These are phyloP conservation scores for Boleophthalmus pectinirostris DNA, from an alignment of 2,113 vertebrate genomes.

Conservation along the genomic window DNA sequence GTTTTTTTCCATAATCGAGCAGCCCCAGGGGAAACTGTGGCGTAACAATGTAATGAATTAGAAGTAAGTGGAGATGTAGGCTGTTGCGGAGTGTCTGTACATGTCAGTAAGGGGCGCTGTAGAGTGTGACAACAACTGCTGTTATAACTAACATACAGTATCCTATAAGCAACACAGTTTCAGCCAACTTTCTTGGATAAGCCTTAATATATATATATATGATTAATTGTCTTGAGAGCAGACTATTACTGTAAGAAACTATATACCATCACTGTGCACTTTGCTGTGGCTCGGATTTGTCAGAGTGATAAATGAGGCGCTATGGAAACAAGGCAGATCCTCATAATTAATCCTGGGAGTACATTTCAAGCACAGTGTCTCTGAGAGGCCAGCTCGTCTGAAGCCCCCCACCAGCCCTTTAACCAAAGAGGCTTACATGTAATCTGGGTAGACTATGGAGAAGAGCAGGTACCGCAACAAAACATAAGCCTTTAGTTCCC, in stretches of 20 bases:
- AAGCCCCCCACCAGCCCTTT: conserved; percentile 45
- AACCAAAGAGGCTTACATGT: conserved; percentile 74
- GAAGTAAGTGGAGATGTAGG: no score
- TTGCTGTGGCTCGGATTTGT: neutral
- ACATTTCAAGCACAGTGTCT: conserved; percentile 46
- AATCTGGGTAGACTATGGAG: conserved; percentile 69
- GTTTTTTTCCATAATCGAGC: no score
- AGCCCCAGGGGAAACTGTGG: no score
- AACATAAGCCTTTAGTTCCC: conserved; percentile 58
- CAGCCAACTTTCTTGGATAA: neutral
- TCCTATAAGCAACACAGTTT: neutral
- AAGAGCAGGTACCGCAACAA: conserved; percentile 60
- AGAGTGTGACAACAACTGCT: no score
- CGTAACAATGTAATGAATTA: no score
- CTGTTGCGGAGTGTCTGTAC: no score
- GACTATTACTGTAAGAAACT: neutral
- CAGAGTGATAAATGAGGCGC: conserved; percentile 33
- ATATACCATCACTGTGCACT: neutral
- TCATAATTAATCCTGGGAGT: conserved; percentile 43
- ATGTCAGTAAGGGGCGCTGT: no score
- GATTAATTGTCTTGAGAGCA: neutral
- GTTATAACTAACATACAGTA: neutral
- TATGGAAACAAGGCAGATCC: conserved; percentile 20
- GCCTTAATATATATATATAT: neutral
- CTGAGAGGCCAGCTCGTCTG: conserved; percentile 37